A percentile compares a stretch with the other conserved stretches of the same genome.
Evolutionary conservation across 2,113 vertebrate genomes (phyloP).

Genomic region (Orthonyx spaldingii): DNA sequence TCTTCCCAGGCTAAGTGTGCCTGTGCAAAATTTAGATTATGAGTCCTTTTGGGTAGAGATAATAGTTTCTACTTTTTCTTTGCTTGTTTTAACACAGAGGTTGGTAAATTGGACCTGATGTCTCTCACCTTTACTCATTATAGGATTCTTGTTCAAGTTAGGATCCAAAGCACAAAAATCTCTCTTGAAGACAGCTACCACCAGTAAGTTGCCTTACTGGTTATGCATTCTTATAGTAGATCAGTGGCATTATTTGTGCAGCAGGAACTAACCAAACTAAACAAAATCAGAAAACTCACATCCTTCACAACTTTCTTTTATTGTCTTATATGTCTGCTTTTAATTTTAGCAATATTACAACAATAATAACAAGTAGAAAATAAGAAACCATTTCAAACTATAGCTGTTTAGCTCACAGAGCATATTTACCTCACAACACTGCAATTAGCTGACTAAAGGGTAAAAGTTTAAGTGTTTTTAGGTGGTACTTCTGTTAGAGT

Average conservation of each 20-base stretch:
- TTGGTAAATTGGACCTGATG: not conserved
- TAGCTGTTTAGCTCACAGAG: not conserved
- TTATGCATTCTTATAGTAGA: not conserved
- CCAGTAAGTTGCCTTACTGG: not conserved
- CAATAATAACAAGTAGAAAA: not conserved
- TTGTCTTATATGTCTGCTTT: not conserved
- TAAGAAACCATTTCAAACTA: not conserved
- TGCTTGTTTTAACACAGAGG: not conserved
- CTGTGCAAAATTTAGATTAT: not conserved
- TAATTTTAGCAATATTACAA: not conserved
- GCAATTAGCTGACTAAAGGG: not conserved
- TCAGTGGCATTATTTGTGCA: not conserved
- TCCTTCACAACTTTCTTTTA: not conserved
- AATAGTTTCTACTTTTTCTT: not conserved
- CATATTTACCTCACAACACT: not conserved
- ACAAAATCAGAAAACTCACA: not conserved
- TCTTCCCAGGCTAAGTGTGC: not conserved
- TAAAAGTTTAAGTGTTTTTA: not conserved
- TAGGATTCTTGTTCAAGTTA: not conserved
- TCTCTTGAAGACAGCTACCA: not conserved
- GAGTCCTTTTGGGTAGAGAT: not conserved
- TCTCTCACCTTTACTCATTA: not conserved
- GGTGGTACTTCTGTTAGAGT: not conserved
- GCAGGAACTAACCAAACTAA: not conserved
- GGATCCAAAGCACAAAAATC: not conserved